Evolutionary conservation across 2,797 vertebrate species (phyloP).

Genomic region (Arnoldichthys spilopterus): DNA sequence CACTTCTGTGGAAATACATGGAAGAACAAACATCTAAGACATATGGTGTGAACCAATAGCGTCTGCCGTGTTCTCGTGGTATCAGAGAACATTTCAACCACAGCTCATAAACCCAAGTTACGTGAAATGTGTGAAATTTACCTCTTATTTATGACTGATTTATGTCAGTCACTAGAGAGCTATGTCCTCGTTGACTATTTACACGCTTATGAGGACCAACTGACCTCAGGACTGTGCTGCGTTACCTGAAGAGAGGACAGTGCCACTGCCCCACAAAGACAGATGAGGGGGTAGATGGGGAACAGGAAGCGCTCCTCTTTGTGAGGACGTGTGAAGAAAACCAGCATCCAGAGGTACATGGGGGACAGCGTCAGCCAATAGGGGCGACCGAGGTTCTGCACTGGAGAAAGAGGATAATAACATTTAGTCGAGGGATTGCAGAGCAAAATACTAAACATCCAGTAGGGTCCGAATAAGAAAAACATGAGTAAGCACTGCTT

Average conservation of each 20-base stretch:
- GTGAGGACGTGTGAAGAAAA: slow-evolving; percentile 96
- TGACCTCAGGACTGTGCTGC: background rate
- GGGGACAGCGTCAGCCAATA: slow-evolving; percentile 98
- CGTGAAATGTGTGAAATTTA: background rate
- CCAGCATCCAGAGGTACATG: slow-evolving; percentile 97
- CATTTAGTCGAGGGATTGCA: too few species aligned
- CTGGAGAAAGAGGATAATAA: slow-evolving; percentile 71
- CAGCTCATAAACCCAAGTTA: background rate
- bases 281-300: slow-evolving; percentile 96
- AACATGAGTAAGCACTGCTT: too few species aligned
- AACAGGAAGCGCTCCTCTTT: slow-evolving; percentile 98
- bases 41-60: too few species aligned
- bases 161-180: background rate
- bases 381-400: slow-evolving; percentile 96
- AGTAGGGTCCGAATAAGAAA: too few species aligned
- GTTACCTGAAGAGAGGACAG: slow-evolving; percentile 94
- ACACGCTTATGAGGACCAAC: background rate
- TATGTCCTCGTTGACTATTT: background rate
- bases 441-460: too few species aligned
- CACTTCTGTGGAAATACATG: slow-evolving; percentile 85
- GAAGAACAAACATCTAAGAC: slow-evolving; percentile 25
- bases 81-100: too few species aligned
- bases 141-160: background rate
- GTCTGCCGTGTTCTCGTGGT: too few species aligned
- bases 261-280: slow-evolving; percentile 90